These are phyloP conservation scores for Acipenser transmontanus DNA, from an alignment of 2,797 vertebrate species.

Conservation along the genomic window DNA sequence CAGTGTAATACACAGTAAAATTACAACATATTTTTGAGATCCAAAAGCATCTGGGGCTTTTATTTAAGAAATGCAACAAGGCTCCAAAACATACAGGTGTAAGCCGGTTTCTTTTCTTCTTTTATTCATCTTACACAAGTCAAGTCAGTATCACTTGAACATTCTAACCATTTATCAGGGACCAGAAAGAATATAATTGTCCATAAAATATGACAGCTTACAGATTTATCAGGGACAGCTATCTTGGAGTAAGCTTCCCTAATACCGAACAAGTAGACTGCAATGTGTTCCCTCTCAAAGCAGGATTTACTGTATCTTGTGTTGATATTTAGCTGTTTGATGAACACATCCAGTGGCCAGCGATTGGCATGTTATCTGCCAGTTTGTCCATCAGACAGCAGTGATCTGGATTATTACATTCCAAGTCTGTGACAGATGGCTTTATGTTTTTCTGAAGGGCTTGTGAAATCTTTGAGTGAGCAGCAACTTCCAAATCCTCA, in stretches of 20 bases:
- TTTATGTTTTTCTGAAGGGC: too few species aligned
- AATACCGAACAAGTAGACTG: neutral
- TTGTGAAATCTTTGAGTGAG: too few species aligned
- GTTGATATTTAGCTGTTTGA: constrained; percentile 4
- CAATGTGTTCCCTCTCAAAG: neutral
- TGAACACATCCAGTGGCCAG: neutral
- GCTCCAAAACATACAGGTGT: too few species aligned
- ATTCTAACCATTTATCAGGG: neutral
- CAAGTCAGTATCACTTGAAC: neutral
- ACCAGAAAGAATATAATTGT: neutral
- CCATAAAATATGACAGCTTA: neutral
- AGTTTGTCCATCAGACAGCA: constrained; percentile 4
- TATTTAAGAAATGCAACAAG: too few species aligned
- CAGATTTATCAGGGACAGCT: neutral
- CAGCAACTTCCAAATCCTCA: too few species aligned
- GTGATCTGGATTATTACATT: neutral
- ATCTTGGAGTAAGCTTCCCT: neutral
- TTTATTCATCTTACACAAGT: too few species aligned
- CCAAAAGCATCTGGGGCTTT: too few species aligned
- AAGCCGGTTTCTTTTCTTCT: too few species aligned
- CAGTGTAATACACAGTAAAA: too few species aligned
- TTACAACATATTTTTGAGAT: too few species aligned
- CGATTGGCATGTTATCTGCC: neutral
- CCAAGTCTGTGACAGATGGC: neutral
- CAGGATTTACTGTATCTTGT: constrained; percentile 2